phyloP scores from a whole-genome alignment of 30 jellyfish, hydroid and myxozoan genomes.

The Catostylus mosaicus region DNA sequence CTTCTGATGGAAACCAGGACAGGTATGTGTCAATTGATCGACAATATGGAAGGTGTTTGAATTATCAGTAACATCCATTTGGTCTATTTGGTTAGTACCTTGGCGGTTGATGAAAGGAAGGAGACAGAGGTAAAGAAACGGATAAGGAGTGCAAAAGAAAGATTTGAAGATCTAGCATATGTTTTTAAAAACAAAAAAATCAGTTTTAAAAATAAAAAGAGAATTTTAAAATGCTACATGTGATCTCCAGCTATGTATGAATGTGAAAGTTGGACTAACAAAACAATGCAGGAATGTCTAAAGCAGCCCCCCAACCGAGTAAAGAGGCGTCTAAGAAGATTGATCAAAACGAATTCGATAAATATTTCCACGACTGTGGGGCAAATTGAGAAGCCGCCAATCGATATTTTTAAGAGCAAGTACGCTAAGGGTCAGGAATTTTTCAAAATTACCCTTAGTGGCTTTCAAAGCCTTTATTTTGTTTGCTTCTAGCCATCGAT shows the following conservation, averaged over 20 bases:
- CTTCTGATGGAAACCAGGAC: constrained; percentile 12
- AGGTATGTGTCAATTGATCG: neutral
- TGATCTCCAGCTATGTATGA: no score
- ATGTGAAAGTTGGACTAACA: no score
- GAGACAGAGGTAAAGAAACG: no score
- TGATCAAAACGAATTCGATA: constrained; percentile 10
- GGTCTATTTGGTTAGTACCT: constrained; percentile 56
- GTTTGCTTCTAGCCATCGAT: constrained; percentile 36
- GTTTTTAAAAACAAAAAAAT: constrained; percentile 25
- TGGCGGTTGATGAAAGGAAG: constrained; percentile 23
- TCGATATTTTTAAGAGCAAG: neutral
- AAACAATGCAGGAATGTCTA: no score
- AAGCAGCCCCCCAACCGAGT: constrained; percentile 60
- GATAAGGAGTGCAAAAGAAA: no score
- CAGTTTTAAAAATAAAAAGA: no score
- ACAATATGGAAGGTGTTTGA: constrained; percentile 13
- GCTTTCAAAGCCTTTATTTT: constrained; percentile 17
- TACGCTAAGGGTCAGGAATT: neutral
- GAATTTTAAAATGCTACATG: no score
- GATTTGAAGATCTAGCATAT: no score
- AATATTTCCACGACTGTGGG: neutral
- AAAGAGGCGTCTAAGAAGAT: constrained; percentile 35
- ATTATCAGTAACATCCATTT: constrained; percentile 15
- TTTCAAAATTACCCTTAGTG: constrained; percentile 36
- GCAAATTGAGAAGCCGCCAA: constrained; percentile 42